A percentile compares a stretch with the other conserved stretches of the same genome.
Conservation (phyloP, 2,113 vertebrate genomes). For the Atherinomorus stipes region DNA sequence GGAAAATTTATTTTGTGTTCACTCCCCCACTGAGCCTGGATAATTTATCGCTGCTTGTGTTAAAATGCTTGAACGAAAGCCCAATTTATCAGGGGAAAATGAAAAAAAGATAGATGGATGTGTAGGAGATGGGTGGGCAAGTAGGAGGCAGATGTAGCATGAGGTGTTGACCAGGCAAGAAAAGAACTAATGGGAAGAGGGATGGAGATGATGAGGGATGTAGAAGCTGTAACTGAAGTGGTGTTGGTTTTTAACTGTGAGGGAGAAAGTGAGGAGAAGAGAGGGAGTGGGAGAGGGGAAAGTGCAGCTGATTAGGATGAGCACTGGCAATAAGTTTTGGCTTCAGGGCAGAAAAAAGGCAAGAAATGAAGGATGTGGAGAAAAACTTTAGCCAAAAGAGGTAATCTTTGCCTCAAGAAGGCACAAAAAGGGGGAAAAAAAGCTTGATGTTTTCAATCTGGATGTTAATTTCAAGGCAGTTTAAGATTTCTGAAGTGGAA, state of each 20-base stretch:
- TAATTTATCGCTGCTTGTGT: slow-evolving; percentile 46
- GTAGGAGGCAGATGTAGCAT: slow-evolving; percentile 17
- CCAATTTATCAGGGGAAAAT: slow-evolving; percentile 40
- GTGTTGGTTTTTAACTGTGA: slow-evolving; percentile 12
- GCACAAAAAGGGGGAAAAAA: slow-evolving; percentile 1
- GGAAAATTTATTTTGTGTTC: slow-evolving; percentile 45
- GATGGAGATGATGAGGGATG: slow-evolving; percentile 1
- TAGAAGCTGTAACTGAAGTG: slow-evolving; percentile 15
- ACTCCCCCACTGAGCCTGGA: slow-evolving; percentile 44
- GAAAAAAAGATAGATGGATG: slow-evolving; percentile 14
- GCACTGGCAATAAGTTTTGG: slow-evolving; percentile 13
- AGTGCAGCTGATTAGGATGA: slow-evolving; percentile 12
- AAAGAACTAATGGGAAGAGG: slow-evolving; percentile 20
- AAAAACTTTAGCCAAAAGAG: not conserved
- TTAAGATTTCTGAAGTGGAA: not conserved
- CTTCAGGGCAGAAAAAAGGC: slow-evolving; percentile 10
- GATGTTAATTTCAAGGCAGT: not conserved
- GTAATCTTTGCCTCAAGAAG: not conserved
- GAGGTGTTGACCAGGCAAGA: slow-evolving; percentile 37
- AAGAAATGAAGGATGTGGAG: not conserved
- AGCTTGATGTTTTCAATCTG: not conserved
- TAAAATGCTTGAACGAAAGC: slow-evolving; percentile 47
- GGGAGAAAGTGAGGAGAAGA: slow-evolving; percentile 9
- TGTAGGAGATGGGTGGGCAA: slow-evolving; percentile 9
- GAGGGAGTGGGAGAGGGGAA: not conserved